Evolutionary conservation across 2,797 vertebrate species (phyloP), one percentile per base, ranked within the genome.

Genomic region (Dromococcyx pavoninus): DNA sequence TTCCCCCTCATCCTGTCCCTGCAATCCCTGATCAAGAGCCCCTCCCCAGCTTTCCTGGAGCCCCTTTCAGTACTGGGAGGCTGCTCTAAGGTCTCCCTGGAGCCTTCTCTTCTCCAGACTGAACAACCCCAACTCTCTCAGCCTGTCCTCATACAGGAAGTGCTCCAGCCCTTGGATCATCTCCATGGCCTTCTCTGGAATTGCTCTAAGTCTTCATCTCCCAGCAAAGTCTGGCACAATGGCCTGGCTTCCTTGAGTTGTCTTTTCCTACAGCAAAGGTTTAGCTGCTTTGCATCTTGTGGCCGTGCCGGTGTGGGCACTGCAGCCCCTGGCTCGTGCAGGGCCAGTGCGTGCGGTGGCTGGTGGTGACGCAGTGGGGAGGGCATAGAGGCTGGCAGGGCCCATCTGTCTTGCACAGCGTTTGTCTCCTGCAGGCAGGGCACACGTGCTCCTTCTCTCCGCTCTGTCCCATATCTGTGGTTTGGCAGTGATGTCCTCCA

Each of bases 381-480:
- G 51, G 64, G 57, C 71, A 33, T 8, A 17, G 82, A 58, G 32
- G 67, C 61, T 90, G 76, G 16, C 58, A 43, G 12, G 19, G 4
- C 77, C 54, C 43, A 67, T 80, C 82, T 82, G 69, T 85, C 75
- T 64, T 32, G 21, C n/a, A 46, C 54, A 37, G 56, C 2, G 0
- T 25, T 73, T 58, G 54, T 14, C 51, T 60, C 64, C 48, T 51
- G 50, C 46, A 50, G 70, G 33, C 69, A 66, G 75, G 58, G 62
- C 50, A 48, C 1, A 0, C 5, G 1, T 18, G 2, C 27, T 67
- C 32, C n/a, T 43, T 30, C 43, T 41, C 56, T 58, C 5, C 35
- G 51, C 44, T 72, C 64, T 50, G 44, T 41, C 82, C 90, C 1
- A 0, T 43, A 24, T 30, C 64, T 10, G 0, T 41, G 32, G 69